Percentiles rank a stretch among this genome's conserved stretches.
These are phyloP conservation scores for Phocides pigmalion DNA, from an alignment of 1,140 invertebrate genomes.

Conservation along the genomic window DNA sequence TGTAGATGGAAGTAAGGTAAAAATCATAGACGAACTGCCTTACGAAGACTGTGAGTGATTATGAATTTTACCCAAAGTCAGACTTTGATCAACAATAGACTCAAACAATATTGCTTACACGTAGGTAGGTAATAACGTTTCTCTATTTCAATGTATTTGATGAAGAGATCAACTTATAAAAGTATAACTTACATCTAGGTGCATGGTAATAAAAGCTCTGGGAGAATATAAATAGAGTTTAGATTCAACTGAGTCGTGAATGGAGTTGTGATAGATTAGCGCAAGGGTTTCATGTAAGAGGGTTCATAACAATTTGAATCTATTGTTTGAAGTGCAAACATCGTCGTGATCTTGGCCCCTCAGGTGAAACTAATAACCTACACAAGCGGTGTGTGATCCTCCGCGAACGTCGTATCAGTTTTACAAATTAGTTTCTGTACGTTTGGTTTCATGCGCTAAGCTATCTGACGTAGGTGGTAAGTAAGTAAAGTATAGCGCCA, in stretches of 20 bases:
- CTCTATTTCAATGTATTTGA: slow-evolving; percentile 35
- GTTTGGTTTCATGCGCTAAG: not conserved
- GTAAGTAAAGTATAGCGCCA: no score
- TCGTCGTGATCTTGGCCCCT: slow-evolving; percentile 56
- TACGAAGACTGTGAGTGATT: not conserved
- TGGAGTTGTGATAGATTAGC: not conserved
- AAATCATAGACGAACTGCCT: no score
- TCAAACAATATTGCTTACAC: slow-evolving; percentile 24
- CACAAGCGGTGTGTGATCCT: slow-evolving; percentile 20
- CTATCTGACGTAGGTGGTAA: no score
- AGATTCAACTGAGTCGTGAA: not conserved
- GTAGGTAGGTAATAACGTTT: slow-evolving; percentile 27
- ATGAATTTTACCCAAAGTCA: slow-evolving; percentile 6
- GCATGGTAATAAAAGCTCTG: slow-evolving; percentile 10
- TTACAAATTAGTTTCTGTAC: not conserved
- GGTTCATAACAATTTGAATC: slow-evolving; percentile 65
- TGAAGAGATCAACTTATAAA: not conserved
- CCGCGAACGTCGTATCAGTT: not conserved
- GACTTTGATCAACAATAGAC: slow-evolving; percentile 24
- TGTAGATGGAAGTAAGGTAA: no score
- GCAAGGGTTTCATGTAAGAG: slow-evolving; percentile 24
- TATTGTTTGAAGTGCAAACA: slow-evolving; percentile 74
- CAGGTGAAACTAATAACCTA: slow-evolving; percentile 71
- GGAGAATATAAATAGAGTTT: not conserved
- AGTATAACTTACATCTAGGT: not conserved